phyloP scores from a whole-genome alignment of 2,797 vertebrate genomes.

The Eupleurogrammus muticus region DNA sequence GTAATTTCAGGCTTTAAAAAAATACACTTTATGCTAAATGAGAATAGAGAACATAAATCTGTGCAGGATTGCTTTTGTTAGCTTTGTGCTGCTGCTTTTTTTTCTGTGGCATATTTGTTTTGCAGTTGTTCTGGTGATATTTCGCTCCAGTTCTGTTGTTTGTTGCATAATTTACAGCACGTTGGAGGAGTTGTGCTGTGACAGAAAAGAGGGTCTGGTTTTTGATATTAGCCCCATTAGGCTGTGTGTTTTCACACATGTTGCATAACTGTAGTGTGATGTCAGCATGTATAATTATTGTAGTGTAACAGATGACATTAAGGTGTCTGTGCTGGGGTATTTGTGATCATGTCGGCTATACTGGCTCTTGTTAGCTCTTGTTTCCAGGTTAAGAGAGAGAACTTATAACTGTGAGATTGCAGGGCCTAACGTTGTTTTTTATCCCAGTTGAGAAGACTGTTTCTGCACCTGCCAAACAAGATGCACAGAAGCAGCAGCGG shows the following conservation, averaged over 20 bases:
- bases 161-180: slow-evolving; percentile 1
- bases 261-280: background rate
- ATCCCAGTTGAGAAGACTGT: slow-evolving; percentile 47
- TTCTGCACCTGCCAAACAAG: slow-evolving; percentile 47
- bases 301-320: background rate
- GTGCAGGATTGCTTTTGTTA: background rate
- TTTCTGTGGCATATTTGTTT: slow-evolving; percentile 3
- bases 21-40: background rate
- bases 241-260: background rate
- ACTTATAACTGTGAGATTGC: slow-evolving; percentile 18
- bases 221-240: slow-evolving; percentile 3
- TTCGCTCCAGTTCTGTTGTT: background rate
- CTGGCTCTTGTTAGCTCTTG: background rate
- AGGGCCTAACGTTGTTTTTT: slow-evolving; percentile 39
- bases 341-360: slow-evolving; percentile 5
- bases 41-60: background rate
- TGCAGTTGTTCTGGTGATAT: background rate
- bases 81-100: background rate
- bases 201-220: slow-evolving; percentile 6
- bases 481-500: slow-evolving; percentile 34
- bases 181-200: too few relatives aligned
- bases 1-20: background rate
- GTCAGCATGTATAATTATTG: background rate
- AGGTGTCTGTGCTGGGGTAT: background rate
- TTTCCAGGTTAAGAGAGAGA: slow-evolving; percentile 11